Base-by-base conservation (phyloP, 1,140 invertebrate genomes). In the Colletes gigas region DNA sequence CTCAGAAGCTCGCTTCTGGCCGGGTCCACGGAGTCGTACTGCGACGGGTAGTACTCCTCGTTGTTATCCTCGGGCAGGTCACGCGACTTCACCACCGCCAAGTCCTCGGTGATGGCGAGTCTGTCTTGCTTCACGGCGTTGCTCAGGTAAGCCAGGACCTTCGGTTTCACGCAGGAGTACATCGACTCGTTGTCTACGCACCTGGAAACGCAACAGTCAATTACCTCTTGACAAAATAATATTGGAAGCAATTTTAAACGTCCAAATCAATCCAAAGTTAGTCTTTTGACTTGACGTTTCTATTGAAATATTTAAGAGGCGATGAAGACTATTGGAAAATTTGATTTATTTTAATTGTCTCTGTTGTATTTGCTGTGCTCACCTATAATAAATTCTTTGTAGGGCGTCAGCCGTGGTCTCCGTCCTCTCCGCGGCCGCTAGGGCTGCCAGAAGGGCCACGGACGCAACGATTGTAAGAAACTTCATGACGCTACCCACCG, bases 71-170 rank as follows among this genome's bases (percentile, higher is more conserved):
- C 94, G 91, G 80, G 95, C 92, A 60, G 93, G 93, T 87, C 94
- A 91, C 84, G 92, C 12, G 95, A 95, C 82, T 94, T 96, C 5
- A 97, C 94, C 57, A 97, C 94, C 4, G 95, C 93, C 59, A 97
- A 92, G 83, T 97, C 96, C 6, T 97, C 94, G 3, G 96, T 97
- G 63, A 97, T 94, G 19, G 94, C 94, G 76, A 97, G 95, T 86
- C 95, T 95, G 52, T 96, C 95, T 84, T 96, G 94, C 78, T 95
- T 94, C 41, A 94, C 92, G 5, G 95, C 96, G 39, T 94, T 92
- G 80, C 95, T 96, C 59, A 97, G 94, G 94, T 96, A 97, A 65
- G 95, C 93, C 79, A 97, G 89, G 17, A 97, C 94, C 91, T 96
- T 97, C 12, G 97, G 97, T 86, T 96, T 96, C 57, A 96, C 95